These are phyloP conservation scores for Macrochelys suwanniensis DNA, from an alignment of 2,797 vertebrate species.

Conservation along the genomic window DNA sequence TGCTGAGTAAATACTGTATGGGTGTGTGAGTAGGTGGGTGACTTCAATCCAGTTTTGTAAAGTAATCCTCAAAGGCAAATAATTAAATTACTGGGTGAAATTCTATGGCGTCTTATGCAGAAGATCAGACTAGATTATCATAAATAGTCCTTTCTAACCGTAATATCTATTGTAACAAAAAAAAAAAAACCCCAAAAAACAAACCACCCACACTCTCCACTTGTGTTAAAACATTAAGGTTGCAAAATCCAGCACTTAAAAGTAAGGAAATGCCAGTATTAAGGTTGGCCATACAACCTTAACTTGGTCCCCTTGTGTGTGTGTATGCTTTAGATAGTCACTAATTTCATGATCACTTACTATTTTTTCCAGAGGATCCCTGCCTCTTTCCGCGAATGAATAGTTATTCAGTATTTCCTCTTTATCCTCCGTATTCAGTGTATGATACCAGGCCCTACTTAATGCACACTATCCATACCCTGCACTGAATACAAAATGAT, in stretches of 20 bases:
- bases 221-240: neutral
- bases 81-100: neutral
- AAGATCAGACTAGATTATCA: neutral
- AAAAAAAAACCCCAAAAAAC: too few species aligned
- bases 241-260: neutral
- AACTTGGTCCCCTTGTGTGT: neutral
- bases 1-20: neutral
- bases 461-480: conserved; percentile 11
- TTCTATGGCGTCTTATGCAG: neutral
- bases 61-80: neutral
- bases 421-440: conserved; percentile 7
- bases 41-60: neutral
- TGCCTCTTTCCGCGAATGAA: conserved; percentile 20
- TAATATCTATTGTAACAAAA: neutral
- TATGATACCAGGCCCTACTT: conserved; percentile 5
- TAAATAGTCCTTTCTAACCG: neutral
- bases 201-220: neutral
- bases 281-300: neutral
- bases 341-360: neutral
- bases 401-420: conserved; percentile 36
- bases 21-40: neutral
- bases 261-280: neutral
- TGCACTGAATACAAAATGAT: conserved; percentile 43
- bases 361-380: neutral
- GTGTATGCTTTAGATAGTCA: neutral